Evolutionary conservation across 35 echinoderm and acorn worm species (phyloP).

Genomic region (Diadema setosum): DNA sequence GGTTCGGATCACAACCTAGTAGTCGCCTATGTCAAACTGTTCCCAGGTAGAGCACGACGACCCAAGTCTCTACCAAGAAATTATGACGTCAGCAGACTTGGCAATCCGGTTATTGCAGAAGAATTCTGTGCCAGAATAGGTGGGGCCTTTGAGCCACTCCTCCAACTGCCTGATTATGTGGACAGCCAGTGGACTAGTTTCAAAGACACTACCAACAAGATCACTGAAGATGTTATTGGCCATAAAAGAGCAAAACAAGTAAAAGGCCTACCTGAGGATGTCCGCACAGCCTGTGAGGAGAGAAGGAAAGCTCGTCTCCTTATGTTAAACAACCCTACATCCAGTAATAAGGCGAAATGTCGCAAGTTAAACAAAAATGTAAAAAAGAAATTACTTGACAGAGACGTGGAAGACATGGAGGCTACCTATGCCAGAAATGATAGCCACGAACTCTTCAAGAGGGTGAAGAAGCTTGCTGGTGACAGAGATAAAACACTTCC

Average conservation of each 20-base stretch:
- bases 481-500: no score
- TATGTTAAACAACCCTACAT: background rate
- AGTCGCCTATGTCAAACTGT: no score
- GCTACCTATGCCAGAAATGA: no score
- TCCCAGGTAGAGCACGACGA: no score
- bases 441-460: no score
- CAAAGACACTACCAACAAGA: background rate
- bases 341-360: no score
- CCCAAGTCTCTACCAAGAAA: background rate
- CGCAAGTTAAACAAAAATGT: background rate
- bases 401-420: no score
- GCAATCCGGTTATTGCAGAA: no score
- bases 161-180: background rate
- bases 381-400: no score
- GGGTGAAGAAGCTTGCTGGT: no score
- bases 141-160: background rate
- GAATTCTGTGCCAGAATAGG: no score
- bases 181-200: background rate
- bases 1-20: no score
- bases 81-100: background rate
- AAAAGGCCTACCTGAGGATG: background rate
- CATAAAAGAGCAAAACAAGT: background rate
- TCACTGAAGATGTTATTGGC: conserved; percentile 3
- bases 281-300: background rate
- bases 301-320: background rate